Evolutionary conservation across 1,140 invertebrate genomes (phyloP), one percentile per base, ranked within the genome.

Genomic region (Ceratosolen solmsi): DNA sequence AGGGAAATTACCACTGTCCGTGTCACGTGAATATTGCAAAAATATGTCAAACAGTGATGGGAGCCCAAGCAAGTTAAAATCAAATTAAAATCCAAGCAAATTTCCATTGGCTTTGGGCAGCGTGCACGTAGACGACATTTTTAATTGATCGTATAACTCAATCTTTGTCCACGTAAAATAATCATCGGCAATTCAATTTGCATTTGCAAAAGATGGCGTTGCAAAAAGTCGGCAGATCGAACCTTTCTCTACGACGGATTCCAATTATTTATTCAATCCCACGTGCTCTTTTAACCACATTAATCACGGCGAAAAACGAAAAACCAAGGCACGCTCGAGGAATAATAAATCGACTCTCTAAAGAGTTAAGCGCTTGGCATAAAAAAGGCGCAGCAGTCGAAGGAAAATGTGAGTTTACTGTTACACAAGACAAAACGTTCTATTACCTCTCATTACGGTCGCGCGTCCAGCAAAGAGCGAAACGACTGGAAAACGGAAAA

Each of bases 381-480:
- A 80, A 80, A 80, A 79, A 49, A 80, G 36, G 13, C 27, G 11
- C 4, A 33, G 41, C 9, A 78, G 27, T 15, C 30, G 30, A 58
- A 76, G 60, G 58, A 74, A 80, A 75, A 56, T 46, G 79, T 73
- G 54, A 81, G 49, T 76, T 76, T 76, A 82, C 79, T 74, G 79
- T 80, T 80, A 80, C 30, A n/a, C 56, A 65, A 74, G 60, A 76
- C 70, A 75, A 80, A 75, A 68, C 72, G 56, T 41, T 54, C 79
- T 51, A 80, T 74, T 80, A 76, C 60, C 33, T 49, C 65, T 82
- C 80, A 82, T 82, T 82, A 82, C 79, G 41, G 60, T 15, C 36
- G 73, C 27, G 8, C 41, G 56, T 27, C 20, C 38, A 13, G 25
- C 58, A 36, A 76, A 41, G 46, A 60, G 22, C 46, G 13, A 73